Evolutionary conservation across 2,113 vertebrate species (phyloP).

Genomic region (Salvelinus fontinalis): DNA sequence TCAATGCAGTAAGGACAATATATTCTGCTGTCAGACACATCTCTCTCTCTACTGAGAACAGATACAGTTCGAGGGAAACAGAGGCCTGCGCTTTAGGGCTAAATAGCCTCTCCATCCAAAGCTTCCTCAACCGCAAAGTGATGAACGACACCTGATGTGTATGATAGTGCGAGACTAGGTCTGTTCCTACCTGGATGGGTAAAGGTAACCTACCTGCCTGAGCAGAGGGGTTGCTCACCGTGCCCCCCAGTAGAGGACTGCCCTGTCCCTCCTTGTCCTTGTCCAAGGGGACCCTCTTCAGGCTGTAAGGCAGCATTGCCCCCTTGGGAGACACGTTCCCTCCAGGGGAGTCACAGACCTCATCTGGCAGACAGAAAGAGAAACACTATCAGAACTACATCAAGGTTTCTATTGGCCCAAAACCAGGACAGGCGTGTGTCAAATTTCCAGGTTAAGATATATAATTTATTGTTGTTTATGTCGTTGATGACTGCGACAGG

Average conservation of each 20-base stretch:
- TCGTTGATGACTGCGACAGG: neutral
- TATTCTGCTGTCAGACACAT: too few relatives aligned
- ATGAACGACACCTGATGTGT: neutral
- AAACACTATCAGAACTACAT: neutral
- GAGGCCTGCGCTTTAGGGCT: too few relatives aligned
- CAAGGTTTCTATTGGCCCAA: neutral
- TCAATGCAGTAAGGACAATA: too few relatives aligned
- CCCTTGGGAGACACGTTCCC: conserved; percentile 78
- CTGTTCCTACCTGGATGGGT: neutral
- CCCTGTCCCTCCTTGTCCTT: conserved; percentile 85
- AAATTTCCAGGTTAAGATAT: neutral
- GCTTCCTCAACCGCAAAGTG: too few relatives aligned
- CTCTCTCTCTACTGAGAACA: too few relatives aligned
- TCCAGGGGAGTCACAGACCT: conserved; percentile 79
- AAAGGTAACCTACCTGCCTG: conserved; percentile 83
- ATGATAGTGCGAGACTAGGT: neutral
- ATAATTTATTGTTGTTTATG: neutral
- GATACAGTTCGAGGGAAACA: too few relatives aligned
- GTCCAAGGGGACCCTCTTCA: conserved; percentile 83
- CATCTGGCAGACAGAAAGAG: conserved; percentile 72
- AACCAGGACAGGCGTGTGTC: neutral
- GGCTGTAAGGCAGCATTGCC: conserved; percentile 73
- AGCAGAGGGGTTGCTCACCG: conserved; percentile 68
- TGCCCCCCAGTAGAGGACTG: conserved; percentile 66
- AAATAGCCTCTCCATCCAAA: too few relatives aligned